Conservation (phyloP, 2,113 vertebrate species). For the Chloebia gouldiae region DNA sequence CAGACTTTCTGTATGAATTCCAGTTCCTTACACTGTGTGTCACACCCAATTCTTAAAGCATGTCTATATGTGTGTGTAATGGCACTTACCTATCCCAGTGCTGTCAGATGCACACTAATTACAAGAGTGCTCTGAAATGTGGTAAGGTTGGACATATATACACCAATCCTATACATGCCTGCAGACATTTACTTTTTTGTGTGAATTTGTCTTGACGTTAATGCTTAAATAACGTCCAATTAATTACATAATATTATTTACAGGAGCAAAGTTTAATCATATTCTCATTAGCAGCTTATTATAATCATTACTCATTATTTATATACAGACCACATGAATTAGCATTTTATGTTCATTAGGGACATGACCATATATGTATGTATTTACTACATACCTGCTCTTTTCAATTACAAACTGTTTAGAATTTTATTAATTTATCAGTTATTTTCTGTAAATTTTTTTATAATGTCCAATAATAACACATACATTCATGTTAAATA, state of each 20-base stretch:
- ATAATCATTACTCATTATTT: not conserved
- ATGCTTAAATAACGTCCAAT: conserved; percentile 45
- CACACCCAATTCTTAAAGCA: not conserved
- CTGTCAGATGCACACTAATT: not conserved
- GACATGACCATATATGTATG: not conserved
- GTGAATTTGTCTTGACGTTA: not conserved
- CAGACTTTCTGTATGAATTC: not conserved
- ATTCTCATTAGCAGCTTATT: conserved; percentile 39
- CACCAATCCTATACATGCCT: not conserved
- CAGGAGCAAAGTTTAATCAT: conserved; percentile 48
- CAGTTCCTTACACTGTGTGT: not conserved
- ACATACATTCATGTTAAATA: not conserved
- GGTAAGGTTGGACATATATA: not conserved
- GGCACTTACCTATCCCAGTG: not conserved
- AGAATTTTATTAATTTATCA: not conserved
- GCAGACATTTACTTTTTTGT: not conserved
- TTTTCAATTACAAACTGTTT: not conserved
- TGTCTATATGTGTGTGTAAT: not conserved
- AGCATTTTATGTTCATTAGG: not conserved
- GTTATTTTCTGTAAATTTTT: not conserved
- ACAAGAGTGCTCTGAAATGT: not conserved
- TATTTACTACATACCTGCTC: not conserved
- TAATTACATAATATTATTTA: conserved; percentile 51
- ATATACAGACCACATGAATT: not conserved
- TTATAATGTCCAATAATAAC: not conserved